Evolutionary conservation across 2,797 vertebrate species (phyloP).

Genomic region (Xenopus petersii): DNA sequence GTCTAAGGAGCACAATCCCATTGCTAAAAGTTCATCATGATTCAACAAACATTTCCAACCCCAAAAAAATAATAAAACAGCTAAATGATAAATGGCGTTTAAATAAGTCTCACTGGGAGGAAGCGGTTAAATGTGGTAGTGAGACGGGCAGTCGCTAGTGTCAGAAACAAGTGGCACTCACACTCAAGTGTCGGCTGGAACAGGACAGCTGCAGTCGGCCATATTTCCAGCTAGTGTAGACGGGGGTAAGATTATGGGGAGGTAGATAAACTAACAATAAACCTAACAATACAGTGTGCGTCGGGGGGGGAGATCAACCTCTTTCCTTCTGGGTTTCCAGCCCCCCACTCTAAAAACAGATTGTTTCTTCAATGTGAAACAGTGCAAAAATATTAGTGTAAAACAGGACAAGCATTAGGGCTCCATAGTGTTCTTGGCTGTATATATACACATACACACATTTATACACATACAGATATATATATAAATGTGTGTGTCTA

Average conservation of each 20-base stretch:
- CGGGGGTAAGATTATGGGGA: neutral
- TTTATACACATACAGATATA: neutral
- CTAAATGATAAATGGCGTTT: too few species aligned
- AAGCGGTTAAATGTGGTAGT: too few species aligned
- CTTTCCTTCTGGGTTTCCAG: too few species aligned
- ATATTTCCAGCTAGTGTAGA: neutral
- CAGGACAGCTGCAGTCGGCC: neutral
- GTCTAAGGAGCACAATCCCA: too few species aligned
- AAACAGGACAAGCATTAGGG: neutral
- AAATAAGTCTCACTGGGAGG: too few species aligned
- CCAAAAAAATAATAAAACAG: too few species aligned
- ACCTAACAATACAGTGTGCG: neutral
- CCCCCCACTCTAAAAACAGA: neutral
- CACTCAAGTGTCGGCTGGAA: neutral
- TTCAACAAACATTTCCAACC: too few species aligned
- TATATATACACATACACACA: neutral
- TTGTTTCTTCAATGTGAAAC: slow-evolving; percentile 1
- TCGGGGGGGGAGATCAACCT: neutral
- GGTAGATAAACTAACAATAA: neutral
- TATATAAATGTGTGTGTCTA: too few species aligned
- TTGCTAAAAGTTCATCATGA: too few species aligned
- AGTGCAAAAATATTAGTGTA: slow-evolving; percentile 6
- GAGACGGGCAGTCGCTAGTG: too few species aligned
- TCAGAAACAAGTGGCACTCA: too few species aligned
- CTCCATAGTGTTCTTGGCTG: neutral